phyloP scores from a whole-genome alignment of 2,797 vertebrate genomes.

The Fratercula arctica region DNA sequence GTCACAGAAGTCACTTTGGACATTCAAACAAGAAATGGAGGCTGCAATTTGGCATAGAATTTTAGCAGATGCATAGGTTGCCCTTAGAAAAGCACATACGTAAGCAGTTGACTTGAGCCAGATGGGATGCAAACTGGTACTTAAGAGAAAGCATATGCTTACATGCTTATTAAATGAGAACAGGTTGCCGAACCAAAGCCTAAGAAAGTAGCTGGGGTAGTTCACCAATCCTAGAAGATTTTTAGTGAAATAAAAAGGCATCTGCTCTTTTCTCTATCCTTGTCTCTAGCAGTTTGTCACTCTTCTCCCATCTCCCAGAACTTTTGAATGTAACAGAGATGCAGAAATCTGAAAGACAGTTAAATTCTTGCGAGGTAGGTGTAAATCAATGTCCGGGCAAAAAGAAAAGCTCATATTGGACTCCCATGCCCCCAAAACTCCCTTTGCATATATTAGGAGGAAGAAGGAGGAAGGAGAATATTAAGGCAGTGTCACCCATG shows the following conservation, averaged over 20 bases:
- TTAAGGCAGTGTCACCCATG: not conserved
- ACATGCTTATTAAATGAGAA: not conserved
- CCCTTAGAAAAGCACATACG: not conserved
- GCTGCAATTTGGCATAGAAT: not conserved
- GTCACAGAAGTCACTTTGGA: not conserved
- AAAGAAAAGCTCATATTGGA: not conserved
- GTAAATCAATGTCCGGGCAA: not conserved
- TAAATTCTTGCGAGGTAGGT: not conserved
- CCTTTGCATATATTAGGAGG: not conserved
- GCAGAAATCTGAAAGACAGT: not conserved
- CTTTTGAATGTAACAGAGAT: not conserved
- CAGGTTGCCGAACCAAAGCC: constrained; percentile 1
- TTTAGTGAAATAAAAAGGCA: not conserved
- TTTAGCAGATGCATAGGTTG: constrained; percentile 35
- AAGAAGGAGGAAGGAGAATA: not conserved
- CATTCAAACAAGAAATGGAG: not conserved
- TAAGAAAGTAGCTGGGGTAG: not conserved
- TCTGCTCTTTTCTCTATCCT: not conserved
- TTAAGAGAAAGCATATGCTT: constrained; percentile 23
- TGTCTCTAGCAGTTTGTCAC: not conserved
- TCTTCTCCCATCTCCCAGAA: not conserved
- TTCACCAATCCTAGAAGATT: not conserved
- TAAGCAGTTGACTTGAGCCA: not conserved
- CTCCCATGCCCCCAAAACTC: not conserved
- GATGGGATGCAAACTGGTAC: constrained; percentile 34